Base-by-base conservation (phyloP, 2,888 invertebrate species). In the Sympetrum striolatum region DNA sequence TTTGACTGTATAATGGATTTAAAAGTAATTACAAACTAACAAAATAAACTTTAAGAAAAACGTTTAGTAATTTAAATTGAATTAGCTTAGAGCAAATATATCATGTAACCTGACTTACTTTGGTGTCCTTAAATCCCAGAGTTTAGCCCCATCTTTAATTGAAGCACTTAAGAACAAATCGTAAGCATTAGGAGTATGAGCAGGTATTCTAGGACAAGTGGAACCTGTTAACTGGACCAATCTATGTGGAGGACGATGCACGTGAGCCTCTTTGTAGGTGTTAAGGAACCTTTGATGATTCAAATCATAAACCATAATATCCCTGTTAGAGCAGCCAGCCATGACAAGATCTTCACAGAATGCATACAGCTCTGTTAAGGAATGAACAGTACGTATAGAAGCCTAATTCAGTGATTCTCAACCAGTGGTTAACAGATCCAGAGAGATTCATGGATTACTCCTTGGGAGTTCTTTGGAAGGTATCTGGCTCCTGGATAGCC, bases 251-350 rank as follows among this genome's bases (percentile, higher is more conserved):
- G 91, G 80, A 5, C 91, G 90, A 14, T 86, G 86, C 2, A 60
- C 10, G 80, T 92, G 92, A 3, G 91, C 90, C 64, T 92, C 91
- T 15, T 90, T 37, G 6, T 91, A n/a, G 35, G 90, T 86, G 15
- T 81, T 39, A 31, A 80, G 39, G 35, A 90, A 86, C 22, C 64
- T 90, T 73, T 91, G 90, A 35, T 73, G 90, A 58, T 91, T 91
- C 91, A 92, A 82, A 86, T 92, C 92, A 80, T 91, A 92, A n/a
- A 91, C 92, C 31, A 91, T 91, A 14, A 92, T 64, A 22, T 91
- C 48, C 53, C 90, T 91, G 86, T 91, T 91, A 12, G 91, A 91
- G 90, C 92, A 92, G n/a, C 91, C 91, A 86, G 91, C 91, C 10
- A 91, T 18, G 8, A 90, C 90, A 18, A 91, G 25, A 90, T 91